Evolutionary conservation across 2,113 vertebrate genomes (phyloP).

Genomic region (Holacanthus passer): DNA sequence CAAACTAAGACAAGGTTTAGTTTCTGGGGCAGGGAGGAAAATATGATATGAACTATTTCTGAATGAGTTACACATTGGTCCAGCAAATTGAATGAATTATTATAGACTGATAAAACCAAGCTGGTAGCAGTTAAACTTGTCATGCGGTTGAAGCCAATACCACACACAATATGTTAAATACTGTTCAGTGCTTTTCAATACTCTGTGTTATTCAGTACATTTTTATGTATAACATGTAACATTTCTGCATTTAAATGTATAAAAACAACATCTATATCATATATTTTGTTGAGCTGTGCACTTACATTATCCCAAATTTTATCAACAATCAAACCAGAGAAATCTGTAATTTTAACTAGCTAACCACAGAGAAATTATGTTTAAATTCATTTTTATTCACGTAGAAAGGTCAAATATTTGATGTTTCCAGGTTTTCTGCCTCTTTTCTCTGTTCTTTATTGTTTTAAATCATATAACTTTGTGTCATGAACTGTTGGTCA

Average conservation of each 20-base stretch:
- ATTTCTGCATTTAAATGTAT: too few relatives aligned
- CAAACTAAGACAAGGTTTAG: background rate
- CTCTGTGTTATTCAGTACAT: background rate
- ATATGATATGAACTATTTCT: background rate
- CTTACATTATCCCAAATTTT: too few relatives aligned
- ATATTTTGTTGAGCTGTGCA: too few relatives aligned
- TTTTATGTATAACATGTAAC: too few relatives aligned
- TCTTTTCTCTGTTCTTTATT: background rate
- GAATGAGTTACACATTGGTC: background rate
- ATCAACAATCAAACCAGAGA: too few relatives aligned
- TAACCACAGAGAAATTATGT: too few relatives aligned
- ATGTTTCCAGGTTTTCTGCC: too few relatives aligned
- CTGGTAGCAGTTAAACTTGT: background rate
- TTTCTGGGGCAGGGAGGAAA: background rate
- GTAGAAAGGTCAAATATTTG: too few relatives aligned
- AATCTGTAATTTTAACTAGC: too few relatives aligned
- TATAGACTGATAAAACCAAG: background rate
- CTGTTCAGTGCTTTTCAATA: too few relatives aligned
- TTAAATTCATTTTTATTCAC: background rate
- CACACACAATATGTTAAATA: accelerated
- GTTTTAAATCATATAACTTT: background rate
- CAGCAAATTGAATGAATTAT: background rate
- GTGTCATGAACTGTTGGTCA: background rate
- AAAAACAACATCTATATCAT: too few relatives aligned
- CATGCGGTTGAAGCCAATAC: background rate